These are phyloP conservation scores for Aelia acuminata DNA, from an alignment of 2,888 invertebrate species.

Conservation along the genomic window DNA sequence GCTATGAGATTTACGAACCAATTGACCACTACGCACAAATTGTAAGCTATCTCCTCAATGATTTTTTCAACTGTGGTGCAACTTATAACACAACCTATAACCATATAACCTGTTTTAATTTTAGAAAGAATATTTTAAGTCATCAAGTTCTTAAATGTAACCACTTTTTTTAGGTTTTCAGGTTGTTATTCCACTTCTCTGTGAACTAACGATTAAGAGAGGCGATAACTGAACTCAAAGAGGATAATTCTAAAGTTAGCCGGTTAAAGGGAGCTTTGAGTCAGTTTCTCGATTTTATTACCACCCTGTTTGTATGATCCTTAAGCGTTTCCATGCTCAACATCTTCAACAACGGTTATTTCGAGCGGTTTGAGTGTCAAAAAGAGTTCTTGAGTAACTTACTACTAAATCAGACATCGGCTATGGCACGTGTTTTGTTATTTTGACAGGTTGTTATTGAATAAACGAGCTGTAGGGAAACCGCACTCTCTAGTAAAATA, in stretches of 20 bases:
- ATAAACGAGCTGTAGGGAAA: neutral
- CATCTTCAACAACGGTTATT: conserved; percentile 1
- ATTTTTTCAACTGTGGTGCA: too few relatives aligned
- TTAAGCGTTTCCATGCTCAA: neutral
- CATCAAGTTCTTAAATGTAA: neutral
- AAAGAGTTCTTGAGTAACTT: neutral
- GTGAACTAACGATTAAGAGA: neutral
- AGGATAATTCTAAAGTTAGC: neutral
- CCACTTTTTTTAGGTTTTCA: neutral
- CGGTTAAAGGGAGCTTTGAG: neutral
- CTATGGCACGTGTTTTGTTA: neutral
- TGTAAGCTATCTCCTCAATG: too few relatives aligned
- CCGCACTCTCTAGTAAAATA: neutral
- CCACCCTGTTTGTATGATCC: neutral
- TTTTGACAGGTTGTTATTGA: neutral
- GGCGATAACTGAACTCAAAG: neutral
- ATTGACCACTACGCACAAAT: too few relatives aligned
- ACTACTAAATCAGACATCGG: neutral
- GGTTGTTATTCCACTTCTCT: neutral
- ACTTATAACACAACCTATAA: too few relatives aligned
- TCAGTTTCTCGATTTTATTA: conserved; percentile 11
- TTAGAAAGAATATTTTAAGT: too few relatives aligned
- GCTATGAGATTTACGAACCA: too few relatives aligned
- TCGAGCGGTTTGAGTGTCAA: neutral
- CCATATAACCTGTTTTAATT: too few relatives aligned